These are phyloP conservation scores for Smutsia temminckii DNA, from an alignment of 2,797 vertebrate species.

Conservation along the genomic window DNA sequence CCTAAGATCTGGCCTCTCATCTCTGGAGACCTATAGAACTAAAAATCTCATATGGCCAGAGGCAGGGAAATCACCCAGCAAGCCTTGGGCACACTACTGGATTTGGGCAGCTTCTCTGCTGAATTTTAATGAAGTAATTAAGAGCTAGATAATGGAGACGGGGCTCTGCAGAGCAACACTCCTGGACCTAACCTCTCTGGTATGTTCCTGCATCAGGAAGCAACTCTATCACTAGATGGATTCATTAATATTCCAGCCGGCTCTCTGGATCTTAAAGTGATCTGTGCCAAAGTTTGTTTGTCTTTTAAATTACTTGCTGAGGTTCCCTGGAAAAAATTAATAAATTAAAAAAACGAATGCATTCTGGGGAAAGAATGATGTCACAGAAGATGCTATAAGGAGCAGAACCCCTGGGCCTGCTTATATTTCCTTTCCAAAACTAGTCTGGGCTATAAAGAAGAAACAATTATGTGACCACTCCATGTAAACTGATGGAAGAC, in stretches of 20 bases:
- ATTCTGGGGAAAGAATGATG: constrained; percentile 34
- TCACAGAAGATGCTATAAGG: background rate
- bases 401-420: background rate
- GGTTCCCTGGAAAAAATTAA: background rate
- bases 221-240: constrained; percentile 67
- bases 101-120: constrained; percentile 68
- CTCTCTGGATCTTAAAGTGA: constrained; percentile 71
- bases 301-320: constrained; percentile 74
- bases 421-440: background rate
- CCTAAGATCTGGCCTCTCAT: constrained; percentile 50
- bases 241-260: constrained; percentile 75
- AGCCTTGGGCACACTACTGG: constrained; percentile 67
- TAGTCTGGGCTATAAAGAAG: background rate
- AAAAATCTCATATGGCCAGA: constrained; percentile 66
- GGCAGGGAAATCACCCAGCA: constrained; percentile 76
- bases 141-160: constrained; percentile 75
- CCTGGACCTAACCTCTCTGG: constrained; percentile 74
- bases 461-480: background rate
- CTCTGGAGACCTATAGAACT: constrained; percentile 65
- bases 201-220: constrained; percentile 70
- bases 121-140: constrained; percentile 81
- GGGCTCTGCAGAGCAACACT: constrained; percentile 66
- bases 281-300: constrained; percentile 75
- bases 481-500: background rate
- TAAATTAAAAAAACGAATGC: background rate